phyloP scores from a whole-genome alignment of 2,888 invertebrate genomes.

The Lordiphosa andalusiaca region DNA sequence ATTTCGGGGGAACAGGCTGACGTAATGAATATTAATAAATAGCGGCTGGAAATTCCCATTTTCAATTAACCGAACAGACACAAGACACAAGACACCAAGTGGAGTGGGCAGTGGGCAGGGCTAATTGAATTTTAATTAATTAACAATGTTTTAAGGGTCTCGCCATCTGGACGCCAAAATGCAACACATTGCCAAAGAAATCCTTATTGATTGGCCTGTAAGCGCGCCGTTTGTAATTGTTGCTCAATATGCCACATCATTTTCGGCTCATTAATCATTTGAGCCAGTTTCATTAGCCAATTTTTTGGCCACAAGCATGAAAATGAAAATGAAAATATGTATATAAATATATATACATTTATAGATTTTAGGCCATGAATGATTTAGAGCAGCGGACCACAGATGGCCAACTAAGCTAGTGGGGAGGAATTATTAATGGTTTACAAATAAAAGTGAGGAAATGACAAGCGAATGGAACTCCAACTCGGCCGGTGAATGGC shows the following conservation, averaged over 20 bases:
- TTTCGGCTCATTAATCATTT: conserved; percentile 69
- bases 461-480: too few relatives aligned
- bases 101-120: conserved; percentile 23
- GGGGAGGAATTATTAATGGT: too few relatives aligned
- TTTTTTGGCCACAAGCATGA: conserved; percentile 3
- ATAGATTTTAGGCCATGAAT: too few relatives aligned
- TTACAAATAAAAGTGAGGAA: too few relatives aligned
- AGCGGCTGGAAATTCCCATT: conserved; percentile 50
- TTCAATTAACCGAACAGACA: conserved; percentile 47
- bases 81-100: conserved; percentile 45
- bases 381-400: too few relatives aligned
- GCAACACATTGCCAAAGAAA: conserved; percentile 19
- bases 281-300: conserved; percentile 52
- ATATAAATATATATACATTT: too few relatives aligned
- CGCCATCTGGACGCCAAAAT: conserved; percentile 31
- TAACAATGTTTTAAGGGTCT: conserved; percentile 48
- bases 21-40: conserved; percentile 72
- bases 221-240: conserved; percentile 35
- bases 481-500: too few relatives aligned
- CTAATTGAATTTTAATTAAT: conserved; percentile 72
- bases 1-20: conserved; percentile 20
- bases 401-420: too few relatives aligned
- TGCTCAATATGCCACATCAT: conserved; percentile 69
- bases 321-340: too few relatives aligned
- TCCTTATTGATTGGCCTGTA: conserved; percentile 7